Conservation (phyloP, 53 echinoderm and acorn worm species). For the Temnopleurus reevesii region DNA sequence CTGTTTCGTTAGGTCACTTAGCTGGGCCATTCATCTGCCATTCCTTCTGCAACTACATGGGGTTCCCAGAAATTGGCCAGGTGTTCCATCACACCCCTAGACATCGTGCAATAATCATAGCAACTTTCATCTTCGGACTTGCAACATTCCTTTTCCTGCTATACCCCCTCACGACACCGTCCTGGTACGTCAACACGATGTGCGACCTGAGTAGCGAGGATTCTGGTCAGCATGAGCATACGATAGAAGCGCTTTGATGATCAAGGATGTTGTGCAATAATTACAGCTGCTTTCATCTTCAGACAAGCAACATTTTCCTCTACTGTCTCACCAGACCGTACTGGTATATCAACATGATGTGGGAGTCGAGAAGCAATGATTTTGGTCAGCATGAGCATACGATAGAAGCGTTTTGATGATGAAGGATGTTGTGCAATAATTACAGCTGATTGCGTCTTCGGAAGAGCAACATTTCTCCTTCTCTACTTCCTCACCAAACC, state of each 20-base stretch:
- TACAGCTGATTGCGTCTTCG: conserved; percentile 62
- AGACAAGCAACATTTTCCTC: conserved; percentile 62
- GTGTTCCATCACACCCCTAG: conserved; percentile 64
- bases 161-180: conserved; percentile 76
- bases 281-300: conserved; percentile 63
- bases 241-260: background rate
- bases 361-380: background rate
- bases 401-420: background rate
- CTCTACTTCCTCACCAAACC: background rate
- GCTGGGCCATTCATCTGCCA: conserved; percentile 88
- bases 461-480: conserved; percentile 64
- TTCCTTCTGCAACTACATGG: conserved; percentile 97
- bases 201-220: background rate
- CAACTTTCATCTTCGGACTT: conserved; percentile 73
- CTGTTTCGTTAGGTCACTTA: conserved; percentile 72
- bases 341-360: background rate
- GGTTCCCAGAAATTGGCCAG: conserved; percentile 91
- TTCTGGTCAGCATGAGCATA: background rate
- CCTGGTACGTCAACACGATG: conserved; percentile 59
- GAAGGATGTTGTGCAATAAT: conserved; percentile 63
- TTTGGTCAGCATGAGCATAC: background rate
- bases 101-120: conserved; percentile 74
- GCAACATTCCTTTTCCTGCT: conserved; percentile 72
- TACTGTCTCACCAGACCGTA: background rate
- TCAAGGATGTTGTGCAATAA: conserved; percentile 58